Percentiles rank a stretch among this genome's conserved stretches.
phyloP scores from a whole-genome alignment of 2,888 invertebrate genomes.

The Drosophila anomalata region DNA sequence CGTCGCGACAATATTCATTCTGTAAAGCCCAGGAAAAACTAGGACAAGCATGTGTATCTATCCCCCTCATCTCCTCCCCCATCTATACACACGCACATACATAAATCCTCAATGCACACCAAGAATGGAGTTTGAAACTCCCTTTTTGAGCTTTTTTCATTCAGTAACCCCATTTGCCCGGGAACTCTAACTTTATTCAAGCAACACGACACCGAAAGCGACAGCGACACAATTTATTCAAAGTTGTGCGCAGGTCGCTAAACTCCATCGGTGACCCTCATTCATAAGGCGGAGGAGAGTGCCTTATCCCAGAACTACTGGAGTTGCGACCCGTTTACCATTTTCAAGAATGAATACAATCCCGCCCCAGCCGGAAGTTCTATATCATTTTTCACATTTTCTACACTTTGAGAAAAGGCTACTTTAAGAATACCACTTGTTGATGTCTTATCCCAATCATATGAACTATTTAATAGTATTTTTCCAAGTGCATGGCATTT shows the following conservation, averaged over 20 bases:
- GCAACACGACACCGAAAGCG: constrained; percentile 3
- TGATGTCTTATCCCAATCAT: not conserved
- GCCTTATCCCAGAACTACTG: constrained; percentile 26
- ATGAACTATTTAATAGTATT: not conserved
- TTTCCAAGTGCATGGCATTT: constrained; percentile 5
- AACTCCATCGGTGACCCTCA: constrained; percentile 33
- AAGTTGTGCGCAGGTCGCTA: constrained; percentile 71
- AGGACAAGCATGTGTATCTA: constrained; percentile 66
- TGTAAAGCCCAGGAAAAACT: constrained; percentile 67
- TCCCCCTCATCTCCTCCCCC: not conserved
- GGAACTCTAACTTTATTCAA: constrained; percentile 53
- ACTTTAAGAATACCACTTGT: not conserved
- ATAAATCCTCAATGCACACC: constrained; percentile 5
- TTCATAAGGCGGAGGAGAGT: constrained; percentile 36
- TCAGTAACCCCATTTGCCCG: constrained; percentile 62
- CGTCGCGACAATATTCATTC: constrained; percentile 72
- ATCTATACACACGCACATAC: constrained; percentile 5
- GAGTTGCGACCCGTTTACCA: constrained; percentile 31
- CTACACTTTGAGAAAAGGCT: not conserved
- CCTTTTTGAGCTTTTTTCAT: constrained; percentile 70
- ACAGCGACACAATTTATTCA: constrained; percentile 32
- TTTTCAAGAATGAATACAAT: constrained; percentile 43
- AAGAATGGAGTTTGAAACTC: constrained; percentile 39
- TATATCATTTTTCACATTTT: constrained; percentile 15
- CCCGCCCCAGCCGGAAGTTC: constrained; percentile 23